Base-by-base conservation (phyloP, 2,797 vertebrate species). In the Acomys russatus region DNA sequence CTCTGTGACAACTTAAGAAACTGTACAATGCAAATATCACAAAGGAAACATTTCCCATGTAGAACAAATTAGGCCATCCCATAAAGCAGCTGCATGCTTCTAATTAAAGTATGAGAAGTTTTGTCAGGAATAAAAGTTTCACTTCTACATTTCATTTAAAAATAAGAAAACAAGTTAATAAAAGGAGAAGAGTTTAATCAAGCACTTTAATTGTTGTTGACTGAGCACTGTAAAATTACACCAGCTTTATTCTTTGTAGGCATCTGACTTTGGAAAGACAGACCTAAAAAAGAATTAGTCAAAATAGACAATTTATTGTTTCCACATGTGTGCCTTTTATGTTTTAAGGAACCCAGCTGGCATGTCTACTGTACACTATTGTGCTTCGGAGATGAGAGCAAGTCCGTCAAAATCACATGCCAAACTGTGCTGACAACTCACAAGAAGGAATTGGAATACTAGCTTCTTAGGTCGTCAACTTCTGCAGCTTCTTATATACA, bases 11-110 rank as follows among this genome's bases (percentile, higher is more conserved):
- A 94, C 93, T 91, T 97, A 97, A 97, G 63, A 97, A 95, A 88
- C 14, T 90, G 7, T 70, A 97, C 93, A 95, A 84, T 95, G 84
- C 14, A 94, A 96, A 94, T 90, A 90, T 91, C 78, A 68, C 78
- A 97, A 98, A 98, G 94, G 97, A 96, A 88, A 87, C 93, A 97
- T 76, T 95, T 96, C 76, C 93, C 92, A 54, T 97, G 96, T 89
- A 97, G 73, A 90, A 96, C 12, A 96, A 97, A 96, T 92, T 94
- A 68, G 64, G 80, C 66, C 59, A 96, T 0, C 38, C 17, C 92
- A 95, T 59, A 96, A 94, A 96, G 92, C 94, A 98, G 51, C 30
- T 92, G 30, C 80, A 91, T 96, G 94, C 88, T 98, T 98, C 90
- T 85, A 97, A 87, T 96, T 97, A 97, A 15, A 54, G 59, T 63